A percentile compares a stretch with the other conserved stretches of the same genome.
These are phyloP conservation scores for Loripinus fragilis DNA, from an alignment of 2,888 invertebrate genomes.

Conservation along the genomic window DNA sequence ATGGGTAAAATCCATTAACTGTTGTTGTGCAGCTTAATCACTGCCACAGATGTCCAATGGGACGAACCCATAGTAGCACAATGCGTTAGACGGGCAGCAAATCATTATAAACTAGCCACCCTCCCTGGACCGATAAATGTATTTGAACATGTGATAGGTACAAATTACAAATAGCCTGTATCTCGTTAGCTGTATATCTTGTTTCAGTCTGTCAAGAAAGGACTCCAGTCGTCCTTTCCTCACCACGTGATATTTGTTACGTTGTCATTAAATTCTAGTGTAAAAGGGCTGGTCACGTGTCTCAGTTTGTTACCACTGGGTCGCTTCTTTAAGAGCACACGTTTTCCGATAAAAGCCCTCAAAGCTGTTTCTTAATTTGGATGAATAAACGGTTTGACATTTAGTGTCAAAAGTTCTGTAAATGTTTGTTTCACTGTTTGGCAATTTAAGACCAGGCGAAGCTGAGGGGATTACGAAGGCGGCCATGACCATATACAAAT, in stretches of 20 bases:
- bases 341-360: neutral
- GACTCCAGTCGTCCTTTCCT: neutral
- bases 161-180: neutral
- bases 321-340: neutral
- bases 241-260: neutral
- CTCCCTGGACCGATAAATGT: no score
- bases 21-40: no score
- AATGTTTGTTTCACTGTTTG: constrained; percentile 7
- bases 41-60: no score
- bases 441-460: no score
- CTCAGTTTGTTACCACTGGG: constrained; percentile 8
- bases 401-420: constrained; percentile 16
- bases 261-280: constrained; percentile 3
- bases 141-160: no score
- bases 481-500: no score
- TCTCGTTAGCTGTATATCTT: neutral
- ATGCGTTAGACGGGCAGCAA: no score
- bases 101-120: no score
- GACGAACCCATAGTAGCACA: no score
- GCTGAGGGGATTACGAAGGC: no score
- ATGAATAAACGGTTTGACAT: constrained; percentile 14
- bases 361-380: neutral
- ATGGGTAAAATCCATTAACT: no score
- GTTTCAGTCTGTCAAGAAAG: neutral
- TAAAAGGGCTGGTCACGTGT: neutral